Conservation (phyloP, 2,113 vertebrate species). For the Corvus moneduloides region DNA sequence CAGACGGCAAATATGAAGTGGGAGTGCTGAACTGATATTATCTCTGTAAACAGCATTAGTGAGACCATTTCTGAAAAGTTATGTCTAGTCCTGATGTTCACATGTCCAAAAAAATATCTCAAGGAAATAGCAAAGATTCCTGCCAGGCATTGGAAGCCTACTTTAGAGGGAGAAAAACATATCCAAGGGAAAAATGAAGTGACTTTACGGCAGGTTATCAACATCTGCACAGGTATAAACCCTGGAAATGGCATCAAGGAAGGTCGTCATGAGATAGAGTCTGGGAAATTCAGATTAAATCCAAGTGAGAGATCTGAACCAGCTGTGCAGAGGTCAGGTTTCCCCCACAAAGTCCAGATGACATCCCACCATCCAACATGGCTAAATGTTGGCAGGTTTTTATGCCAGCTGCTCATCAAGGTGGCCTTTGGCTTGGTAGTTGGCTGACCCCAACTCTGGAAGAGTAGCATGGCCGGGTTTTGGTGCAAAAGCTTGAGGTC, state of each 20-base stretch:
- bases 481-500: background rate
- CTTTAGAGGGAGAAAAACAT: background rate
- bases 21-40: constrained; percentile 30
- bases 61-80: constrained; percentile 39
- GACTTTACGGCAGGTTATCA: background rate
- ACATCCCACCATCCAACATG: background rate
- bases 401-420: background rate
- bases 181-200: background rate
- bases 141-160: background rate
- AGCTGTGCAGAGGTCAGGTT: background rate
- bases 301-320: background rate
- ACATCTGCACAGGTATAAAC: background rate
- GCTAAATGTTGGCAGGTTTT: background rate
- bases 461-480: background rate
- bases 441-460: background rate
- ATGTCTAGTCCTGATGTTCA: constrained; percentile 3
- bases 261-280: background rate
- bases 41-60: constrained; percentile 38
- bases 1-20: background rate
- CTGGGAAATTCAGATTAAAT: background rate
- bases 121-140: background rate
- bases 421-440: background rate
- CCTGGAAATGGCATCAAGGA: background rate
- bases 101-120: constrained; percentile 5
- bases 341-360: background rate